These are phyloP conservation scores for Timandra comae DNA, from an alignment of 2,888 invertebrate species.

Conservation along the genomic window DNA sequence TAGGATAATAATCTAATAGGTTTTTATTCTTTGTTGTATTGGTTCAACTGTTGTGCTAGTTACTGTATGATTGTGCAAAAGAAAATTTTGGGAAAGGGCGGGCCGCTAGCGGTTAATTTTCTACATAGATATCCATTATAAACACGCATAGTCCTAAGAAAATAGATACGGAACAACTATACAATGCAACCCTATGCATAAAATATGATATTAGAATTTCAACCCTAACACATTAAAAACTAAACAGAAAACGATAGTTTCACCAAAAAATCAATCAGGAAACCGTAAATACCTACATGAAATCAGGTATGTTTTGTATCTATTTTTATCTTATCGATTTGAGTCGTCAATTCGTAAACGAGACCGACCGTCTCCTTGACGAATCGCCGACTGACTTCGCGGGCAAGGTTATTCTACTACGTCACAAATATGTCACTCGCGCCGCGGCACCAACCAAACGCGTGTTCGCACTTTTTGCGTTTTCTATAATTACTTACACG, in stretches of 20 bases:
- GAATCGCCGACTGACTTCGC: slow-evolving; percentile 30
- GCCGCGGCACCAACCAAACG: not conserved
- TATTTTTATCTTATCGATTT: slow-evolving; percentile 29
- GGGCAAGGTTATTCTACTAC: slow-evolving; percentile 42
- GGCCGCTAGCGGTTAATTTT: no score
- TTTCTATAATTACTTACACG: slow-evolving; percentile 1
- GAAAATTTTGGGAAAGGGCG: no score
- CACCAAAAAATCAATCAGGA: slow-evolving; percentile 17
- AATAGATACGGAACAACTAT: no score
- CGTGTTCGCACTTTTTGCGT: slow-evolving; percentile 46
- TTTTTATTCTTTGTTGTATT: no score
- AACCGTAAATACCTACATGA: slow-evolving; percentile 21
- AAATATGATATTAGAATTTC: no score
- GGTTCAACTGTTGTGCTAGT: no score
- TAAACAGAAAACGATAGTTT: slow-evolving; percentile 11
- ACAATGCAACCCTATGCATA: no score
- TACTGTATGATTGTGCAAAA: no score
- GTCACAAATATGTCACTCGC: slow-evolving; percentile 11
- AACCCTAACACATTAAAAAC: slow-evolving; percentile 24
- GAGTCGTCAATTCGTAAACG: slow-evolving; percentile 27
- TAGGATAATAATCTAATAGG: no score
- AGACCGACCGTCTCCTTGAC: slow-evolving; percentile 14
- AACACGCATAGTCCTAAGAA: no score
- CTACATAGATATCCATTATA: no score
- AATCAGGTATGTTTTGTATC: slow-evolving; percentile 23